A percentile compares a stretch with the other conserved stretches of the same genome.
Conservation (phyloP, 92 coral and sea anemone species). For the Phymanthus crucifer region DNA sequence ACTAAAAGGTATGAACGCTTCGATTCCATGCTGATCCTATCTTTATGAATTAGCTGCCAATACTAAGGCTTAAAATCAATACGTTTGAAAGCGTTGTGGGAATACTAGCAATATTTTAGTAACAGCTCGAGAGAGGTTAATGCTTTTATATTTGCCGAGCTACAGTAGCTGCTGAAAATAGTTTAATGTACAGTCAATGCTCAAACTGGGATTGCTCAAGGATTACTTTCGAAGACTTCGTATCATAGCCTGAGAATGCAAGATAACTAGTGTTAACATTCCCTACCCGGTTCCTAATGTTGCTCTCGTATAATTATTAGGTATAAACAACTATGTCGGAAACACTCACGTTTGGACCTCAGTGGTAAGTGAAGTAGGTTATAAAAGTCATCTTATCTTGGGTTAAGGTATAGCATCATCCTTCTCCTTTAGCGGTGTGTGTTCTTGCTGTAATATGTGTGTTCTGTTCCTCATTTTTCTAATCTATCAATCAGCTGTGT, state of each 20-base stretch:
- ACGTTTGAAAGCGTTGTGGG: neutral
- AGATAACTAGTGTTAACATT: neutral
- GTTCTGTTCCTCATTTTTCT: too few species aligned
- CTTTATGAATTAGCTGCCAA: neutral
- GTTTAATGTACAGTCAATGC: neutral
- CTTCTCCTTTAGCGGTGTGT: too few species aligned
- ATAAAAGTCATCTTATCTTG: too few species aligned
- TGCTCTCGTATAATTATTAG: slow-evolving; percentile 29
- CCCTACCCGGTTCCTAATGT: too few species aligned
- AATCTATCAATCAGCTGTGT: too few species aligned
- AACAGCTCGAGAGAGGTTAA: neutral
- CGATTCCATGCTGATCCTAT: neutral
- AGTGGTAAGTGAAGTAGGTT: slow-evolving; percentile 69
- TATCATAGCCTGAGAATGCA: neutral
- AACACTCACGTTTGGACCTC: slow-evolving; percentile 99
- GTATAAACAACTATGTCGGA: slow-evolving; percentile 82
- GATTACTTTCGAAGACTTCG: neutral
- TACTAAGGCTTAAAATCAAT: neutral
- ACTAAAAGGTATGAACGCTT: slow-evolving; percentile 29
- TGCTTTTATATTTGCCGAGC: neutral
- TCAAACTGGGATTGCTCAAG: neutral
- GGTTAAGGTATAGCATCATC: too few species aligned
- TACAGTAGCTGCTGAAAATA: neutral
- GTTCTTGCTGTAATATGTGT: too few species aligned
- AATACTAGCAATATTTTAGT: neutral